Evolutionary conservation across 2,797 vertebrate species (phyloP).

Genomic region (Harpagifer antarcticus): DNA sequence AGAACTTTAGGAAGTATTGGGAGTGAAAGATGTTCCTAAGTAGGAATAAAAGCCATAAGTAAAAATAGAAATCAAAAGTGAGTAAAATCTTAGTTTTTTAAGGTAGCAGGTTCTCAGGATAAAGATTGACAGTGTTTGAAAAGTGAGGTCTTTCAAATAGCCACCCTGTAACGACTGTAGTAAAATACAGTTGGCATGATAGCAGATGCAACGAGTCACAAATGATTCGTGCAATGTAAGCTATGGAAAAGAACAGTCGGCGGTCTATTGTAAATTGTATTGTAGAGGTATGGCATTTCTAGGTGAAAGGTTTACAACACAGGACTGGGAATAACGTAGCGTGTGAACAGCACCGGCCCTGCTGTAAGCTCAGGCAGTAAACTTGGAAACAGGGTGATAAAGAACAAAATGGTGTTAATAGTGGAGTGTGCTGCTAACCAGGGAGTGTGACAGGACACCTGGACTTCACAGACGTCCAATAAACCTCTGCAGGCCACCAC

Average conservation of each 20-base stretch:
- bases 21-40: background rate
- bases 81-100: background rate
- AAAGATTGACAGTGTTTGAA: background rate
- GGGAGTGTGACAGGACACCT: constrained; percentile 50
- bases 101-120: background rate
- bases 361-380: constrained; percentile 42
- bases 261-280: constrained; percentile 43
- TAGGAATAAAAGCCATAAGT: background rate
- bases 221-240: constrained; percentile 20
- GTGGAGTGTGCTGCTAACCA: constrained; percentile 52
- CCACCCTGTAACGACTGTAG: background rate
- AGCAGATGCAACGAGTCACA: constrained; percentile 5
- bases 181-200: constrained; percentile 5
- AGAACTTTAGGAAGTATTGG: background rate
- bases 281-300: constrained; percentile 49
- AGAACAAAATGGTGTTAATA: constrained; percentile 73
- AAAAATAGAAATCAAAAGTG: background rate
- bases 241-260: constrained; percentile 54
- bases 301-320: constrained; percentile 40
- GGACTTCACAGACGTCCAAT: constrained; percentile 26
- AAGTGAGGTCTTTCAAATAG: constrained; percentile 8
- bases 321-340: constrained; percentile 17
- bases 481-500: constrained; percentile 21
- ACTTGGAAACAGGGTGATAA: constrained; percentile 64
- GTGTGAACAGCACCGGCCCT: constrained; percentile 31